These are phyloP conservation scores for Piscicola geometra DNA, from an alignment of 2,888 invertebrate species.

Conservation along the genomic window DNA sequence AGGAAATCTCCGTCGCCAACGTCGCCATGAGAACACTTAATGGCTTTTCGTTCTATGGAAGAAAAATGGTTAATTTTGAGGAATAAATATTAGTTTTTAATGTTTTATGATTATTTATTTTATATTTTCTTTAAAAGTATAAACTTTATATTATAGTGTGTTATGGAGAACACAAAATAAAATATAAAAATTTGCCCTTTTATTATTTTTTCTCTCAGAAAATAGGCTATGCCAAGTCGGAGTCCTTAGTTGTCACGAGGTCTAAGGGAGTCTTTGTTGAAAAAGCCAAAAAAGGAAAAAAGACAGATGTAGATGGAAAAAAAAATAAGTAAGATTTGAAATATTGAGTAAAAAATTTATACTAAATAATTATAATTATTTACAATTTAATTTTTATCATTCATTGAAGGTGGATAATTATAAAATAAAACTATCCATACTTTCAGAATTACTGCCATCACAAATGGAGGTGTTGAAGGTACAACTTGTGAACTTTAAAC, in stretches of 20 bases:
- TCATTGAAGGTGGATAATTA: neutral
- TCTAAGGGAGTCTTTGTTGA: conserved; percentile 95
- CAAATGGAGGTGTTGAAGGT: conserved; percentile 38
- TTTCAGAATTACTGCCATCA: conserved; percentile 35
- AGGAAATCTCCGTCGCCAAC: conserved; percentile 90
- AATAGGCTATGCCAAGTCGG: conserved; percentile 87
- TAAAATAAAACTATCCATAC: neutral
- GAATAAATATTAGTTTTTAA: too few species aligned
- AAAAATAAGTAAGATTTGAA: conserved; percentile 32
- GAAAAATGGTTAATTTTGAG: conserved; percentile 74
- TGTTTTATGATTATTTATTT: neutral
- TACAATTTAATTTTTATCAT: neutral
- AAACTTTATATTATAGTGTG: neutral
- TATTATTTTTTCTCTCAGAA: conserved; percentile 62
- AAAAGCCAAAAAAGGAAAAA: conserved; percentile 56
- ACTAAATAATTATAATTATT: neutral
- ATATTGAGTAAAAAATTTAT: neutral
- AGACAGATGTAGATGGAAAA: conserved; percentile 38
- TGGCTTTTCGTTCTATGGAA: conserved; percentile 98
- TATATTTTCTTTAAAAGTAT: neutral
- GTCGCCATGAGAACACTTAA: conserved; percentile 94
- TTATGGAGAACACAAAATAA: neutral
- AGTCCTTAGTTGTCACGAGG: conserved; percentile 93
- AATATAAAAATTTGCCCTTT: neutral
- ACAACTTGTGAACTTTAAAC: neutral